These are phyloP conservation scores for Apostichopus leukothele DNA, from an alignment of 53 echinoderm and acorn worm species.

Conservation along the genomic window DNA sequence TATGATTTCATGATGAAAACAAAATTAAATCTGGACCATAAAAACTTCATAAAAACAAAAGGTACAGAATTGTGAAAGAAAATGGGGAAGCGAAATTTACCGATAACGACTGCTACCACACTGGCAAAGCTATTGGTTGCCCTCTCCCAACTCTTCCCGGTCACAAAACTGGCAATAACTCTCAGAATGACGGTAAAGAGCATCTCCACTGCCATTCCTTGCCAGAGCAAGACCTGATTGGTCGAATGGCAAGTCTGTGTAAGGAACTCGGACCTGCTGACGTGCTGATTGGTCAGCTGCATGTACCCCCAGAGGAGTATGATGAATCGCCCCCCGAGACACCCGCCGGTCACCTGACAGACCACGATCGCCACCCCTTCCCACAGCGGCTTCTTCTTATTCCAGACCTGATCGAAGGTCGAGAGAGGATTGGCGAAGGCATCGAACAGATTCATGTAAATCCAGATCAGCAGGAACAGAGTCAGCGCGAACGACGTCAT, in stretches of 20 bases:
- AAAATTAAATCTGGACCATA: too few species aligned
- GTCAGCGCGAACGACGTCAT: slow-evolving; percentile 58
- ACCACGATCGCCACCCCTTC: slow-evolving; percentile 58
- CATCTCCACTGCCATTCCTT: slow-evolving; percentile 61
- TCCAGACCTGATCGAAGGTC: slow-evolving; percentile 57
- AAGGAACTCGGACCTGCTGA: slow-evolving; percentile 40
- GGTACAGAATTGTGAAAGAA: too few species aligned
- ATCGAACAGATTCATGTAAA: slow-evolving; percentile 70
- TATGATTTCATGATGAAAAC: too few species aligned
- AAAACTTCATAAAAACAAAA: too few species aligned
- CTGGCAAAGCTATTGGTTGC: slow-evolving; percentile 66
- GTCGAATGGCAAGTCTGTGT: slow-evolving; percentile 56
- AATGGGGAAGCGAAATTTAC: slow-evolving; percentile 6
- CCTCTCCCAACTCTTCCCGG: slow-evolving; percentile 54
- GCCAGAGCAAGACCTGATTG: slow-evolving; percentile 54
- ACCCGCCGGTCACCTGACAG: slow-evolving; percentile 63
- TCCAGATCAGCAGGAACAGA: slow-evolving; percentile 54
- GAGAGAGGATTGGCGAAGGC: slow-evolving; percentile 68
- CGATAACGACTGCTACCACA: slow-evolving; percentile 63
- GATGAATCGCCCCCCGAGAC: slow-evolving; percentile 70
- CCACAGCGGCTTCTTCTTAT: slow-evolving; percentile 48
- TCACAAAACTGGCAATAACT: slow-evolving; percentile 59
- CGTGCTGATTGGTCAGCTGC: slow-evolving; percentile 55
- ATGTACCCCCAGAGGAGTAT: slow-evolving; percentile 66
- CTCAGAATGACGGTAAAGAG: slow-evolving; percentile 59